phyloP scores from a whole-genome alignment of 1,140 invertebrate species.

The Zaprionus ornatus region DNA sequence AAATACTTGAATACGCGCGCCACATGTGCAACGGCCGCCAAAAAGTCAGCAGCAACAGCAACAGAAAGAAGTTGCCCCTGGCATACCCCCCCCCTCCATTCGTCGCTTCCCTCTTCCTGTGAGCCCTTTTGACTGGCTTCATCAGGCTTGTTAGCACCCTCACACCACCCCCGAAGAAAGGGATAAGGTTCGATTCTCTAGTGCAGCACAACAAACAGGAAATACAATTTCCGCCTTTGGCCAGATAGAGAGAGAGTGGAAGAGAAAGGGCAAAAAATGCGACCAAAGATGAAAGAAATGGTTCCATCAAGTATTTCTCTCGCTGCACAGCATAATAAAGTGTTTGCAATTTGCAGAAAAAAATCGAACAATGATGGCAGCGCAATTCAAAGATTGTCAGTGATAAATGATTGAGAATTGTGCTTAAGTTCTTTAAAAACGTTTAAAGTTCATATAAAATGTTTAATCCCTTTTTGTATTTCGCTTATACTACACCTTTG shows the following conservation, averaged over 20 bases:
- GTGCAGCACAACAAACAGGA: slow-evolving; percentile 52
- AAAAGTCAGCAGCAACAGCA: slow-evolving; percentile 46
- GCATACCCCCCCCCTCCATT: too few relatives aligned
- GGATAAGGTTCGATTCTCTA: slow-evolving; percentile 17
- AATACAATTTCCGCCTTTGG: slow-evolving; percentile 65
- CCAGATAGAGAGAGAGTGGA: background rate
- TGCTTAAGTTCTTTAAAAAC: background rate
- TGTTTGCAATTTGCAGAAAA: slow-evolving; percentile 5
- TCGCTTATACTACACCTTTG: too few relatives aligned
- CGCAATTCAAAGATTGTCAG: background rate
- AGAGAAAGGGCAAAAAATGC: slow-evolving; percentile 25
- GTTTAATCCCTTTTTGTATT: too few relatives aligned
- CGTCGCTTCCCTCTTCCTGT: too few relatives aligned
- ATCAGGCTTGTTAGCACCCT: slow-evolving; percentile 21
- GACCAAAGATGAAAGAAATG: background rate
- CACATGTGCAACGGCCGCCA: slow-evolving; percentile 78
- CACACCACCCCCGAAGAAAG: slow-evolving; percentile 21
- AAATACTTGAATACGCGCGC: slow-evolving; percentile 77
- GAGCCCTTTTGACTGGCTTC: slow-evolving; percentile 10
- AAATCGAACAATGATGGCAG: background rate
- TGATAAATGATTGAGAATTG: background rate
- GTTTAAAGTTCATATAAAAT: background rate
- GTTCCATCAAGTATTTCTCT: background rate
- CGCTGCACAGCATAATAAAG: slow-evolving; percentile 4
- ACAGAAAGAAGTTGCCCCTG: slow-evolving; percentile 30